Evolutionary conservation across 2,113 vertebrate species (phyloP), one percentile per base, ranked within the genome.

Genomic region (Sceloporus tristichus): DNA sequence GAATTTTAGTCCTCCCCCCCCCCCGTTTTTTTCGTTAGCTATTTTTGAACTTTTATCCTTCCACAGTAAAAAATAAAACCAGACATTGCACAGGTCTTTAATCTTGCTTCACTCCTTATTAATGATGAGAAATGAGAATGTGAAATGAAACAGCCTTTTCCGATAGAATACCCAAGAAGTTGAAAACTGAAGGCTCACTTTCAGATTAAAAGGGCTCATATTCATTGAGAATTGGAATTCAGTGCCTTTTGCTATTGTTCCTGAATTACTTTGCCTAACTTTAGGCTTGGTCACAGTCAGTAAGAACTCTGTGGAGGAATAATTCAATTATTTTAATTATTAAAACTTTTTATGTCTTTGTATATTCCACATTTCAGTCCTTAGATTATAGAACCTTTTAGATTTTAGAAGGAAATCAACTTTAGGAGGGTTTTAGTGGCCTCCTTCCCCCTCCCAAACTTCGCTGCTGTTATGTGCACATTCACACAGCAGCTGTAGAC

Each of bases 31-130:
- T 88, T 95, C 62, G 82, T 91, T 93, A 92, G 87, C 79, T 90
- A 23, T 56, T 56, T 16, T 23, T 85, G 84, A 87, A 13, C 40
- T 78, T 40, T 74, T 54, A 9, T 66, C 38, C 93, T 88, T 92
- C 92, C n/a, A 40, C 27, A 79, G 21, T 54, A 71, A 89, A 93
- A 90, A 77, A 54, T 56, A 88, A 90, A 86, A 7, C 42, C 74
- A 86, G 77, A 2, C 23, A 81, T 85, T 91, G 86, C 84, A 91
- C 75, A 88, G 92, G 70, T 92, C 91, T 95, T 93, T 94, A 89
- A 90, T 95, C 75, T 93, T 91, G 79, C 89, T 93, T 95, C 95
- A 56, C 71, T 82, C 89, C 59, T 91, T 53, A 14, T 25, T 87
- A 90, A 92, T 54, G 59, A 40, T 53, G 88, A 89, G 77, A 77